Evolutionary conservation across 53 echinoderm and acorn worm genomes (phyloP).

Genomic region (Pentamera pediparva): DNA sequence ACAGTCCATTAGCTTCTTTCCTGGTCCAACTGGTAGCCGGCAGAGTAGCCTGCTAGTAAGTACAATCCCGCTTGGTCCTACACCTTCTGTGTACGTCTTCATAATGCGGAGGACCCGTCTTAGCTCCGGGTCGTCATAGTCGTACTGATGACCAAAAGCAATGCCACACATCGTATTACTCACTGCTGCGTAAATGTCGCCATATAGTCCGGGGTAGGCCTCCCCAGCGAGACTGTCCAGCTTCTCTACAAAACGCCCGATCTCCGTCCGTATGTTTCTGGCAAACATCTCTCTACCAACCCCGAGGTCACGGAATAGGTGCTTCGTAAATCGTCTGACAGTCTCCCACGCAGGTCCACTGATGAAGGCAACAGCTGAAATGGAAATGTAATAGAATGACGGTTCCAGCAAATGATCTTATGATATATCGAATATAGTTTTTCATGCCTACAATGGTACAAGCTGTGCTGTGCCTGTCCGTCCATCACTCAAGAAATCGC

Average conservation of each 20-base stretch:
- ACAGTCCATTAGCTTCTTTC: background rate
- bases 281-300: background rate
- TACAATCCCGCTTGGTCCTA: background rate
- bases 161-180: background rate
- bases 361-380: background rate
- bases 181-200: background rate
- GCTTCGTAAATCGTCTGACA: background rate
- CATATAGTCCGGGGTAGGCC: background rate
- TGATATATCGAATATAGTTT: no score
- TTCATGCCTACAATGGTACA: no score
- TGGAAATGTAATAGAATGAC: no score
- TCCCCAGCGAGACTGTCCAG: background rate
- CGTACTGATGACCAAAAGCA: background rate
- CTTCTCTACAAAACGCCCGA: background rate
- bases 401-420: no score
- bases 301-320: background rate
- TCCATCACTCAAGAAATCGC: no score
- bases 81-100: background rate
- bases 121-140: background rate
- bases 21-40: background rate
- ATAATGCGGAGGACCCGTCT: background rate
- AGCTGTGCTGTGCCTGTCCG: no score
- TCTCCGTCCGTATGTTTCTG: background rate
- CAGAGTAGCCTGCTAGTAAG: background rate
- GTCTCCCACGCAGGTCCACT: background rate